Evolutionary conservation across 2,113 vertebrate species (phyloP).

Genomic region (Scatophagus argus): DNA sequence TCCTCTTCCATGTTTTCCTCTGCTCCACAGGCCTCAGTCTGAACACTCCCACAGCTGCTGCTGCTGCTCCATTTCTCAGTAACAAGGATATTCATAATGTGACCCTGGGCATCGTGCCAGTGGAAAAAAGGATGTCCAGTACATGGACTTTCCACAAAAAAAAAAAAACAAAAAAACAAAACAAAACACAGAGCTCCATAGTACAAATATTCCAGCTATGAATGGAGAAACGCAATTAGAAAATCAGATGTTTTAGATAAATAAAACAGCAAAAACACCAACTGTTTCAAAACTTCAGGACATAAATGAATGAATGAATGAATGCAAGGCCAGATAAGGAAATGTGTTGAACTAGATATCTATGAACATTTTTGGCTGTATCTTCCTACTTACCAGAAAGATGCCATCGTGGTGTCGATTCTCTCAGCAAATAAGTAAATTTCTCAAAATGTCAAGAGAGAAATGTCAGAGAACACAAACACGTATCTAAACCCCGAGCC

Average conservation of each 20-base stretch:
- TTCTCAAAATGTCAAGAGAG: neutral
- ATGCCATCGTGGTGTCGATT: neutral
- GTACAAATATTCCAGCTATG: neutral
- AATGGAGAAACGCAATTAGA: neutral
- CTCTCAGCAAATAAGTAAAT: neutral
- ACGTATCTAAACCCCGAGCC: neutral
- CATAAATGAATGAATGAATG: too few relatives aligned
- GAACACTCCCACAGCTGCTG: too few relatives aligned
- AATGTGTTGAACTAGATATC: neutral
- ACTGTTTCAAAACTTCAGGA: neutral
- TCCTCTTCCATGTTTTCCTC: slow-evolving; percentile 4
- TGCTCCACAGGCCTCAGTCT: neutral
- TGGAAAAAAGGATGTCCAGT: slow-evolving; percentile 42
- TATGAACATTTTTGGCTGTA: neutral
- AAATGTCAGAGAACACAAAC: neutral
- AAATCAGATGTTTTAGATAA: neutral
- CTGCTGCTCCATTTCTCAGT: neutral
- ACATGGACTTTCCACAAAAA: slow-evolving; percentile 10
- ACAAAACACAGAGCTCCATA: neutral
- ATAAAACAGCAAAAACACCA: neutral
- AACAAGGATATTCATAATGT: slow-evolving; percentile 24
- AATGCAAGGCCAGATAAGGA: neutral
- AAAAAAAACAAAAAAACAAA: too few relatives aligned
- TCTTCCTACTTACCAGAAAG: neutral
- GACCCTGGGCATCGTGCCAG: slow-evolving; percentile 36